Percentiles rank a stretch among this genome's conserved stretches.
Evolutionary conservation across 2,113 vertebrate species (phyloP).

Genomic region (Caranx melampygus): DNA sequence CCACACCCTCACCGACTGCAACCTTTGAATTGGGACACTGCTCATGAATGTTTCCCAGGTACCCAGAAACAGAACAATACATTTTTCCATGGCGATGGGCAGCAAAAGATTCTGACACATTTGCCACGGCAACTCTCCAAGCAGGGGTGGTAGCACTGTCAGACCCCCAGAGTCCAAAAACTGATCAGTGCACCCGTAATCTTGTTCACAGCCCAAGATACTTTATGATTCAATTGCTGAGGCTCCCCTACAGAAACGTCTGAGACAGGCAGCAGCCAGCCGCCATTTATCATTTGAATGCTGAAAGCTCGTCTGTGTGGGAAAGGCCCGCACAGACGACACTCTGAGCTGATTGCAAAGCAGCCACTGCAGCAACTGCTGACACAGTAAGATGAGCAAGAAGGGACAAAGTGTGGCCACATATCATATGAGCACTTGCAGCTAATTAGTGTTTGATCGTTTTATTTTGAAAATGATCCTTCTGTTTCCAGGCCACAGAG

Average conservation of each 20-base stretch:
- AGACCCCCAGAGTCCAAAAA: not conserved
- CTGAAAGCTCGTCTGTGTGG: slow-evolving; percentile 41
- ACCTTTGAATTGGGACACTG: too few species aligned
- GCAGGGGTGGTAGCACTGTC: not conserved
- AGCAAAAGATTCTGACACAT: not conserved
- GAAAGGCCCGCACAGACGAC: slow-evolving; percentile 11
- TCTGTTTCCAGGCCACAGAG: not conserved
- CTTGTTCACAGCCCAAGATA: not conserved
- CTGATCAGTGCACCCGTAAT: slow-evolving; percentile 1
- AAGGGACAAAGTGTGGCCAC: slow-evolving; percentile 5
- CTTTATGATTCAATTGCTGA: slow-evolving; percentile 28
- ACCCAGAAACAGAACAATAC: not conserved
- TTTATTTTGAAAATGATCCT: slow-evolving; percentile 31
- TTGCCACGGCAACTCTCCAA: not conserved
- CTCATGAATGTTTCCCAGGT: not conserved
- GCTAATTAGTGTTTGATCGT: slow-evolving; percentile 38
- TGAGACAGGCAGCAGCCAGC: slow-evolving; percentile 23
- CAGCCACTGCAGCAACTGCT: slow-evolving; percentile 42
- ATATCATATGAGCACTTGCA: slow-evolving; percentile 7
- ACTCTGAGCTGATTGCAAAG: slow-evolving; percentile 50
- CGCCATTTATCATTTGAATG: slow-evolving; percentile 49
- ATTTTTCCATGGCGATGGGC: not conserved
- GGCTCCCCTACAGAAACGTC: not conserved
- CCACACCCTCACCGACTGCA: too few species aligned
- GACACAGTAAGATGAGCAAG: slow-evolving; percentile 16